Conservation (phyloP, 2,797 vertebrate genomes). For the Phoebastria nigripes region DNA sequence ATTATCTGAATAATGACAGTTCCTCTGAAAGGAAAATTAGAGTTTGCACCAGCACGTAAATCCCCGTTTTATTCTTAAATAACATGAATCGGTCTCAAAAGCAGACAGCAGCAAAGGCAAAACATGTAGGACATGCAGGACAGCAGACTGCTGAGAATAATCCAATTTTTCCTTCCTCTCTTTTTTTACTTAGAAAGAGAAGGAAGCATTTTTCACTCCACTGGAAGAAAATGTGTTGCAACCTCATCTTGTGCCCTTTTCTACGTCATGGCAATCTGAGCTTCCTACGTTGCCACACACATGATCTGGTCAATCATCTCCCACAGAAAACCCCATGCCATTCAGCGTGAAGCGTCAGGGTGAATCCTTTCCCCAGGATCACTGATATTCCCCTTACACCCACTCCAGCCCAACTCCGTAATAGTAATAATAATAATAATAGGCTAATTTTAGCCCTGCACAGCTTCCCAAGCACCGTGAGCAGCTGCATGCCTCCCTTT, state of each 20-base stretch:
- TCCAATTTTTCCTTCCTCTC: neutral
- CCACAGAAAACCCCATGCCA: neutral
- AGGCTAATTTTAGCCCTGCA: neutral
- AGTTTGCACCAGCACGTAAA: neutral
- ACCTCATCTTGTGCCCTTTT: neutral
- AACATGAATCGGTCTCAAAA: neutral
- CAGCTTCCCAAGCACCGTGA: neutral
- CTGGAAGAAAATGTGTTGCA: constrained; percentile 37
- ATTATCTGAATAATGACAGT: neutral
- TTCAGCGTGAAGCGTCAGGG: neutral
- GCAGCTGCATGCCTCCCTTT: neutral
- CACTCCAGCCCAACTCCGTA: neutral
- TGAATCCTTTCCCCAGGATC: neutral
- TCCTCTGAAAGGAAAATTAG: neutral
- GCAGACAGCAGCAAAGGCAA: neutral
- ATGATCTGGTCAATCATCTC: neutral
- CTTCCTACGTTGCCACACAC: neutral
- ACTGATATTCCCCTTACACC: neutral
- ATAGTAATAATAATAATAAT: fast-evolving
- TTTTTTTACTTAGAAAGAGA: neutral
- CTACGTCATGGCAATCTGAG: neutral
- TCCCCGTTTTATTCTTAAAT: neutral
- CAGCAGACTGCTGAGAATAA: neutral
- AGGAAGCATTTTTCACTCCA: neutral
- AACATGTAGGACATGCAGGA: no score